phyloP scores from a whole-genome alignment of 1,140 invertebrate species.

The Kradibia gibbosae region DNA sequence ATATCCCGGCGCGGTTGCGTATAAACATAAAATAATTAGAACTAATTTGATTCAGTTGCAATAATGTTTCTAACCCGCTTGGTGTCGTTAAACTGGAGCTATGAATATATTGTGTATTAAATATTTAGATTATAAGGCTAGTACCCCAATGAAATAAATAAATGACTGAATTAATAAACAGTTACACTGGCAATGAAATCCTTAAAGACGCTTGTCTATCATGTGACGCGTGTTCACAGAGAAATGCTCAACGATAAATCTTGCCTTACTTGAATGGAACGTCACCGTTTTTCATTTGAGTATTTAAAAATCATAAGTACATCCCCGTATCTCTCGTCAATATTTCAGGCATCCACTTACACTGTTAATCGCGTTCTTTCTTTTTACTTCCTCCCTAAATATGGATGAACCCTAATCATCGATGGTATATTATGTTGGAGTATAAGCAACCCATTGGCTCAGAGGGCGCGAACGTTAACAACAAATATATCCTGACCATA shows the following conservation, averaged over 20 bases:
- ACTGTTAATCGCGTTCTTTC: not conserved
- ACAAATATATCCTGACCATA: not conserved
- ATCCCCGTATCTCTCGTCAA: too few relatives aligned
- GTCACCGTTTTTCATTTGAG: not conserved
- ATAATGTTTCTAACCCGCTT: too few relatives aligned
- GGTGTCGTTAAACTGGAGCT: not conserved
- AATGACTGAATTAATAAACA: not conserved
- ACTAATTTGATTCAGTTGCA: not conserved
- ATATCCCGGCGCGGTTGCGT: not conserved
- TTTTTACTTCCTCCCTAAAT: not conserved
- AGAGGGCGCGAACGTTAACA: not conserved
- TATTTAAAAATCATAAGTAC: not conserved
- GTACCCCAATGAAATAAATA: not conserved
- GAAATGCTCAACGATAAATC: not conserved
- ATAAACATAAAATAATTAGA: not conserved
- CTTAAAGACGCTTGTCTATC: not conserved
- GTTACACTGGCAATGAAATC: not conserved
- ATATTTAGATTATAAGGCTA: not conserved
- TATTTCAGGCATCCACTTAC: not conserved
- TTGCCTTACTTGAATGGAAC: not conserved
- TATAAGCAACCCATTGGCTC: not conserved
- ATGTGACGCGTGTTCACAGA: not conserved
- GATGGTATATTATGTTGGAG: not conserved
- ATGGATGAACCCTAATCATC: not conserved
- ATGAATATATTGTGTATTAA: not conserved